These are phyloP conservation scores for Simalia tracyae DNA, from an alignment of 2,797 vertebrate genomes.

Conservation along the genomic window DNA sequence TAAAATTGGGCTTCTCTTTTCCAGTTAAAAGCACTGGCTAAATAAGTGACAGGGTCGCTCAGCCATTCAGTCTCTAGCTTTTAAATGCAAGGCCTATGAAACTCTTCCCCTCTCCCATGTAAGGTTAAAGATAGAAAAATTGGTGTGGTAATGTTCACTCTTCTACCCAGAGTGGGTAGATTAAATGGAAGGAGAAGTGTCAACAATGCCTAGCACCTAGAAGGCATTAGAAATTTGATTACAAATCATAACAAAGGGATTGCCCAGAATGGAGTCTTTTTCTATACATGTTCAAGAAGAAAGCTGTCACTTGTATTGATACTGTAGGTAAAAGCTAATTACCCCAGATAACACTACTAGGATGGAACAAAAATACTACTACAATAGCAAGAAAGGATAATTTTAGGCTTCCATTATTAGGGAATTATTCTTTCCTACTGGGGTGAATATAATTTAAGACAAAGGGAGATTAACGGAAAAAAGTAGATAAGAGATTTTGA, in stretches of 20 bases:
- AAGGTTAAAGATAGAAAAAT: conserved; percentile 4
- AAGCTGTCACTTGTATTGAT: neutral
- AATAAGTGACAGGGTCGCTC: neutral
- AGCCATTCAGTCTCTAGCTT: neutral
- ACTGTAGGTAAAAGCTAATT: neutral
- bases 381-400: neutral
- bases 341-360: neutral
- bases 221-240: neutral
- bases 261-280: neutral
- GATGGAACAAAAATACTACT: neutral
- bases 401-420: neutral
- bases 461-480: neutral
- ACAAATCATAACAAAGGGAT: neutral
- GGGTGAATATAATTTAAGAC: neutral
- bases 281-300: neutral
- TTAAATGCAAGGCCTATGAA: conserved; percentile 9
- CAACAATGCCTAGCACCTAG: neutral
- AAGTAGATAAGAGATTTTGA: neutral
- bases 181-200: conserved; percentile 6
- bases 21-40: neutral
- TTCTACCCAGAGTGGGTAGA: neutral
- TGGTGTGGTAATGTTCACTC: neutral
- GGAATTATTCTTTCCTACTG: neutral
- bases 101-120: neutral
- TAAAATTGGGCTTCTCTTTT: neutral